A percentile compares a stretch with the other conserved stretches of the same genome.
phyloP scores from a whole-genome alignment of 2,113 vertebrate species.

The Upupa epops region DNA sequence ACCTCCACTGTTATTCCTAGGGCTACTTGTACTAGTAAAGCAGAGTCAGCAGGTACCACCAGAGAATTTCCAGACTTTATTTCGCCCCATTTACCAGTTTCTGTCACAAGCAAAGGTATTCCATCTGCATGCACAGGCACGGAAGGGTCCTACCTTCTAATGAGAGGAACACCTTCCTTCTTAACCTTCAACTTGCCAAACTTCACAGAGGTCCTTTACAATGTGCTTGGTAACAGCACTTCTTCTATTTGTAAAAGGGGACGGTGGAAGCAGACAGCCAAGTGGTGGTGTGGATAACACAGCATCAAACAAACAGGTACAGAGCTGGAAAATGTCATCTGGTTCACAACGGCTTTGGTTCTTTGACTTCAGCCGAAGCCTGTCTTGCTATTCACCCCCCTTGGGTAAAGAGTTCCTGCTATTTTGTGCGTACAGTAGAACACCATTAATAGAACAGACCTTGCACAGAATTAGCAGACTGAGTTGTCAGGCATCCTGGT shows the following conservation, averaged over 20 bases:
- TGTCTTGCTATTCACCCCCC: not conserved
- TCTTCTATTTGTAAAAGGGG: not conserved
- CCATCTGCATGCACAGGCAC: not conserved
- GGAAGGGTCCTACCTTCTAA: not conserved
- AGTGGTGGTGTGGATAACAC: not conserved
- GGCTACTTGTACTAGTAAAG: not conserved
- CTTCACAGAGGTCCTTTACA: not conserved
- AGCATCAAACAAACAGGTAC: not conserved
- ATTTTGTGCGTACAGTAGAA: not conserved
- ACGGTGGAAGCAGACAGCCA: not conserved
- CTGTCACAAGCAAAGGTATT: fast-evolving
- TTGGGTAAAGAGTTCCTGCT: not conserved
- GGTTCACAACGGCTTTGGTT: not conserved
- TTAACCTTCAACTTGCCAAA: not conserved
- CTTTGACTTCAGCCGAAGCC: not conserved
- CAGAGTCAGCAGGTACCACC: not conserved
- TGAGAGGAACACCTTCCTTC: not conserved
- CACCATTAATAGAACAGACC: not conserved
- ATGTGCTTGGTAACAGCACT: not conserved
- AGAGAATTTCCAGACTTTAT: not conserved
- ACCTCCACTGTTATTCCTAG: not conserved
- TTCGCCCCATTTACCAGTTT: not conserved
- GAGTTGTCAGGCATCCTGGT: not conserved
- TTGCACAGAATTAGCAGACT: not conserved
- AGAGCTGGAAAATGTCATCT: not conserved